These are phyloP conservation scores for Rhinogobio ventralis DNA, from an alignment of 2,797 vertebrate genomes.

Conservation along the genomic window DNA sequence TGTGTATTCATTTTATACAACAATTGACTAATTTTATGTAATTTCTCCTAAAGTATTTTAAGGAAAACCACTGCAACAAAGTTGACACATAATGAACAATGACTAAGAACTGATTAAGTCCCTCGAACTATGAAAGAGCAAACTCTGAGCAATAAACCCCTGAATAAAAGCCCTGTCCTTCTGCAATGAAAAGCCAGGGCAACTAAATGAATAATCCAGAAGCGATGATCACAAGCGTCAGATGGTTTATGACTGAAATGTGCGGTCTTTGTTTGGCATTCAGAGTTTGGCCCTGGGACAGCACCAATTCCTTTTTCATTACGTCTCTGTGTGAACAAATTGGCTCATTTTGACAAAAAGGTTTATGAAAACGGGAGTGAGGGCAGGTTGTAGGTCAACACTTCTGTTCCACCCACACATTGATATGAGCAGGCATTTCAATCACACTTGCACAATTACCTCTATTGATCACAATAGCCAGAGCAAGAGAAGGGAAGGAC, in stretches of 20 bases:
- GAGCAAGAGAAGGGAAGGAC: conserved; percentile 70
- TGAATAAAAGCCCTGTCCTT: conserved; percentile 32
- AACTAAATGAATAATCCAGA: conserved; percentile 41
- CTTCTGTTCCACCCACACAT: conserved; percentile 43
- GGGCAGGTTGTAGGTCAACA: conserved; percentile 26
- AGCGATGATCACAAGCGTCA: conserved; percentile 41
- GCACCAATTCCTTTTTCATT: conserved; percentile 42
- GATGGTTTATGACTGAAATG: conserved; percentile 20
- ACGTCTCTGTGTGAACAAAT: conserved; percentile 42
- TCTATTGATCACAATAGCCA: conserved; percentile 70
- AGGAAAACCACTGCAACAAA: not conserved
- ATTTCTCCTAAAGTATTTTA: not conserved
- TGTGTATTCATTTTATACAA: not conserved
- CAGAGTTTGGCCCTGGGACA: conserved; percentile 48
- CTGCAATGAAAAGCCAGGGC: conserved; percentile 21
- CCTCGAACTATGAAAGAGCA: not conserved
- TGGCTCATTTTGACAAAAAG: conserved; percentile 54
- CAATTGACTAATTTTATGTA: not conserved
- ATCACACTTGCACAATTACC: conserved; percentile 61
- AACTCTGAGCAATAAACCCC: not conserved
- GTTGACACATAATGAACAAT: not conserved
- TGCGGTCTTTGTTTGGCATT: conserved; percentile 46
- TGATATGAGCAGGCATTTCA: conserved; percentile 60
- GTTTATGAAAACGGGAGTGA: conserved; percentile 46
- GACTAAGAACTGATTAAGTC: not conserved